Evolutionary conservation across 2,797 vertebrate species (phyloP), one percentile per base, ranked within the genome.

Genomic region (Pampus argenteus): DNA sequence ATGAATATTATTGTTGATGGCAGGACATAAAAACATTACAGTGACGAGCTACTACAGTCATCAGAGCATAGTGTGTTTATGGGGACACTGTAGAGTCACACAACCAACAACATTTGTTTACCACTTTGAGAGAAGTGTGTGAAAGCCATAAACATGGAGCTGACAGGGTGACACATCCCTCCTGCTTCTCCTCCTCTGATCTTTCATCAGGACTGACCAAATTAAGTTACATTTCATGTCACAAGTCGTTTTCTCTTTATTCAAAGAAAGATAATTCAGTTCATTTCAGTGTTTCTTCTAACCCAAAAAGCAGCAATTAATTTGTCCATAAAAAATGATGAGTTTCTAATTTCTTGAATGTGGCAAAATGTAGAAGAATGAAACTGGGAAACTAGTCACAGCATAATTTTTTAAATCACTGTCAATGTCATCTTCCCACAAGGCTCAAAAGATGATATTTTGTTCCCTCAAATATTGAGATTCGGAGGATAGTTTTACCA

Each of bases 71-170:
- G 54, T 40, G 48, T 66, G 42, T 38, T 22, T 13, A 38, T 38
- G 11, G n/a, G 6, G 38, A 51, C 38, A 23, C 36, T 45, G 10
- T 15, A 29, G 54, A 72, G 36, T 63, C 42, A 54, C 50, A 65
- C 55, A 47, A 4, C 5, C 23, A 65, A 28, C 26, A 62, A 50
- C 71, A 62, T 50, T 58, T 74, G 69, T 84, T 85, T 56, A 55
- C 54, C 56, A 52, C 66, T 25, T 34, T 57, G 71, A 67, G 29
- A 78, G 56, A 38, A 44, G 61, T 10, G 71, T 77, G 66, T 80
- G 59, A 84, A 79, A 76, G 64, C 36, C 40, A 45, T 84, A 85
- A 86, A 74, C 48, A 66, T 14, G 22, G 31, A 52, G 34, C 61
- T 72, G 70, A 4, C 26, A 65, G 10, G 15, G 4, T 38, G 29